Percentiles rank a stretch among this genome's conserved stretches.
phyloP scores from a whole-genome alignment of 2,113 vertebrate species.

The Poicephalus gulielmi region DNA sequence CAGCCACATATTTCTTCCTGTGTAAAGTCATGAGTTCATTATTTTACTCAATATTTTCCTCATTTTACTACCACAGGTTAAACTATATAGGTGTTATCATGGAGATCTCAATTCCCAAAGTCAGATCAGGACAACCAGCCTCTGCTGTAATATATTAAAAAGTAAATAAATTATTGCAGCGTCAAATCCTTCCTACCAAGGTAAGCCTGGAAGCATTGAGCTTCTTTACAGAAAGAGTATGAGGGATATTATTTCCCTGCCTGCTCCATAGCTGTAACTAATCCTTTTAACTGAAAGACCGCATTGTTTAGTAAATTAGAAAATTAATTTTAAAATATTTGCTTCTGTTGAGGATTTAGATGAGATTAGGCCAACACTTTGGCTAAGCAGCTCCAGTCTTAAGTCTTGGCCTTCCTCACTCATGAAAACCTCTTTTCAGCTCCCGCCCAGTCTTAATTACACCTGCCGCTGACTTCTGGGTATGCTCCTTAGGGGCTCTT shows the following conservation, averaged over 20 bases:
- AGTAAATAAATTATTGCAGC: background rate
- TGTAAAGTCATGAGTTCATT: background rate
- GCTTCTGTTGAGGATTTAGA: conserved; percentile 11
- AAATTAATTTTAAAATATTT: conserved; percentile 30
- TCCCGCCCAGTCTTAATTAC: background rate
- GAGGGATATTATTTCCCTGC: background rate
- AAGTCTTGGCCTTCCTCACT: background rate
- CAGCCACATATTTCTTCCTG: background rate
- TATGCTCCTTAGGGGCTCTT: background rate
- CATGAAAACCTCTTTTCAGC: background rate
- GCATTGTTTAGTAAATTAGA: background rate
- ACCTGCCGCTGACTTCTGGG: background rate
- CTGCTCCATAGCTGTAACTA: background rate
- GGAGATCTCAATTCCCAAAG: background rate
- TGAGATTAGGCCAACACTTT: background rate
- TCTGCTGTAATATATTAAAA: background rate
- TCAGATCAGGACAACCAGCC: background rate
- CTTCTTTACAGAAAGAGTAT: background rate
- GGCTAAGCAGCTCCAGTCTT: background rate
- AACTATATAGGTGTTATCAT: background rate
- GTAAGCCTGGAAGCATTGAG: background rate
- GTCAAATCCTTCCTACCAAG: background rate
- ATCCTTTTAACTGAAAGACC: background rate
- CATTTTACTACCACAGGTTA: background rate
- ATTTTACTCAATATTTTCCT: background rate